A percentile compares a stretch with the other conserved stretches of the same genome.
Conservation (phyloP, 2,888 invertebrate genomes). For the Microctonus hyperodae region DNA sequence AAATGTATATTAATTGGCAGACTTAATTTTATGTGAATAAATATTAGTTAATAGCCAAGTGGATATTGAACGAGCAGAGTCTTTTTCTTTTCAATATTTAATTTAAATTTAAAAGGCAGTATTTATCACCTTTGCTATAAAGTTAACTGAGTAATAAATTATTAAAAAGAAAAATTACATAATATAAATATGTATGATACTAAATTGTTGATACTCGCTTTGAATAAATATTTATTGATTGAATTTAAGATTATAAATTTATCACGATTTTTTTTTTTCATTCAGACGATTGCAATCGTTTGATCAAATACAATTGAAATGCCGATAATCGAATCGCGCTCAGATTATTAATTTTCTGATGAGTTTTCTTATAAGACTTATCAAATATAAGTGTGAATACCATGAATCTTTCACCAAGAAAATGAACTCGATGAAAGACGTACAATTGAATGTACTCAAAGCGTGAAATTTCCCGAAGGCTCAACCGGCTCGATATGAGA, state of each 20-base stretch:
- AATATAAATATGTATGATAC: too few species aligned
- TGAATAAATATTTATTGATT: neutral
- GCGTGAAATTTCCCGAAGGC: conserved; percentile 33
- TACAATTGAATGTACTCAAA: conserved; percentile 33
- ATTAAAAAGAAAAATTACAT: too few species aligned
- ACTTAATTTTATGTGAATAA: too few species aligned
- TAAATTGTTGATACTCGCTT: too few species aligned
- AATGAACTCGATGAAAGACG: conserved; percentile 8
- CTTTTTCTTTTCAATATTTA: too few species aligned
- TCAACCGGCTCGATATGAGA: conserved; percentile 30
- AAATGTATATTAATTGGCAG: too few species aligned
- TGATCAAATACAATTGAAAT: neutral
- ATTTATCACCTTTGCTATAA: too few species aligned
- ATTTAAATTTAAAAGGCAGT: too few species aligned
- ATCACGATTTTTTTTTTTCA: neutral
- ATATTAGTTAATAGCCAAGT: too few species aligned
- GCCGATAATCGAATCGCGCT: neutral
- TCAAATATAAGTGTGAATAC: conserved; percentile 11
- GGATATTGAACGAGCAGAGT: too few species aligned
- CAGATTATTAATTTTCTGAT: conserved; percentile 2
- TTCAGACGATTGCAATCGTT: neutral
- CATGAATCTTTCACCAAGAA: conserved; percentile 15
- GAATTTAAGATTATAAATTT: neutral
- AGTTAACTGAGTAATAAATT: too few species aligned
- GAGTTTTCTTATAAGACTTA: neutral